Conservation (phyloP, 2,888 invertebrate genomes). For the Caradrina kadenii region DNA sequence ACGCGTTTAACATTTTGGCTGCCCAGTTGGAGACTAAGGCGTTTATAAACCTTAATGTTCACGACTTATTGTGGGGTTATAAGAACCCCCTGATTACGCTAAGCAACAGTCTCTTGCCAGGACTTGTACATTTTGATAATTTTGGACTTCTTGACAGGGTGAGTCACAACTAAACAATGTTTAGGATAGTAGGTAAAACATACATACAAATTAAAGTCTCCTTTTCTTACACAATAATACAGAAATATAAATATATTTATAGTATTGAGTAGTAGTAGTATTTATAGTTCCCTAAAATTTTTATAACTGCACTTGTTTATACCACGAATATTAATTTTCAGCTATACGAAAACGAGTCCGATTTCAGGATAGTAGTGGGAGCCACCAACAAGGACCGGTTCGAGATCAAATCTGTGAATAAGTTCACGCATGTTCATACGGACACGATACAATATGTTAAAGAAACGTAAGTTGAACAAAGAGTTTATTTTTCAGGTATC, state of each 20-base stretch:
- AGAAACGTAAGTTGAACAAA: slow-evolving; percentile 58
- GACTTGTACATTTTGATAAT: slow-evolving; percentile 92
- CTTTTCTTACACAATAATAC: no score
- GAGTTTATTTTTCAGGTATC: no score
- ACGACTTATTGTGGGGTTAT: slow-evolving; percentile 62
- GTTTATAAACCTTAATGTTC: slow-evolving; percentile 74
- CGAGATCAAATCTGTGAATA: slow-evolving; percentile 70
- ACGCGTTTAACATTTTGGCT: slow-evolving; percentile 90
- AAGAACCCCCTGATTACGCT: slow-evolving; percentile 57
- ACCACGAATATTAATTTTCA: slow-evolving; percentile 27
- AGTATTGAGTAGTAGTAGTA: no score
- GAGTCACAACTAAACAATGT: slow-evolving; percentile 21
- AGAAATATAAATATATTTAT: no score
- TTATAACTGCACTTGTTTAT: neutral
- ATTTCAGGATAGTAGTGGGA: slow-evolving; percentile 63
- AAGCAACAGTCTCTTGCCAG: slow-evolving; percentile 81
- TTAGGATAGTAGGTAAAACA: no score
- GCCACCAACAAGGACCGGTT: slow-evolving; percentile 64
- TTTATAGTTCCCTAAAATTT: no score
- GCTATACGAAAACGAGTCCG: slow-evolving; percentile 61
- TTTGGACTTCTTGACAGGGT: slow-evolving; percentile 95
- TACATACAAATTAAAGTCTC: no score
- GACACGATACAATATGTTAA: slow-evolving; percentile 40
- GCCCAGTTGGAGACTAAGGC: slow-evolving; percentile 90
- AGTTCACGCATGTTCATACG: slow-evolving; percentile 41